Evolutionary conservation across 2,888 invertebrate genomes (phyloP).

Genomic region (Hirtodrosophila duncani): DNA sequence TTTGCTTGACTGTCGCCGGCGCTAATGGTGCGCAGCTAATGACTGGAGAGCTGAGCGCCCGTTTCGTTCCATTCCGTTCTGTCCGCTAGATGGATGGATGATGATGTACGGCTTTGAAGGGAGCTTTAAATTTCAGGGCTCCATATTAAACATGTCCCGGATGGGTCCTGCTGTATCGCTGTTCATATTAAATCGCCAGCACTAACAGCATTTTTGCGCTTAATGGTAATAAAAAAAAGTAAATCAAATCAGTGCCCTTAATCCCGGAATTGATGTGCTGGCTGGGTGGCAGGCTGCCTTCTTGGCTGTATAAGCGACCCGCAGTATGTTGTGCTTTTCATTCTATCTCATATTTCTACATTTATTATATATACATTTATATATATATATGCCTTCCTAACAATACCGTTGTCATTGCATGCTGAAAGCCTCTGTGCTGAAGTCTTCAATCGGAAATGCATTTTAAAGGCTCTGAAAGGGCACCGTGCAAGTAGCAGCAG

Average conservation of each 20-base stretch:
- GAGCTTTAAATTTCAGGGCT: constrained; percentile 62
- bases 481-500: no score
- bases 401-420: no score
- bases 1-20: constrained; percentile 52
- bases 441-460: no score
- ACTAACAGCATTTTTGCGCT: constrained; percentile 53
- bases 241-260: constrained; percentile 76
- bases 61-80: no score
- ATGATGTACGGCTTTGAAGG: constrained; percentile 20
- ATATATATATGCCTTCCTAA: no score
- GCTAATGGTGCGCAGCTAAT: constrained; percentile 74
- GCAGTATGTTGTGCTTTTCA: no score
- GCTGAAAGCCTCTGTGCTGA: no score
- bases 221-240: constrained; percentile 75
- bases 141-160: constrained; percentile 16
- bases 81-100: constrained; percentile 15
- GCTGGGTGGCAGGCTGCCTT: not conserved
- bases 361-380: no score
- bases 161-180: not conserved
- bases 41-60: constrained; percentile 61
- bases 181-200: constrained; percentile 48
- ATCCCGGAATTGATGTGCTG: constrained; percentile 71
- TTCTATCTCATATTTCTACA: no score
- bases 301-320: not conserved
- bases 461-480: no score